These are phyloP conservation scores for Ochotona princeps DNA, from an alignment of 2,113 vertebrate genomes.

Conservation along the genomic window DNA sequence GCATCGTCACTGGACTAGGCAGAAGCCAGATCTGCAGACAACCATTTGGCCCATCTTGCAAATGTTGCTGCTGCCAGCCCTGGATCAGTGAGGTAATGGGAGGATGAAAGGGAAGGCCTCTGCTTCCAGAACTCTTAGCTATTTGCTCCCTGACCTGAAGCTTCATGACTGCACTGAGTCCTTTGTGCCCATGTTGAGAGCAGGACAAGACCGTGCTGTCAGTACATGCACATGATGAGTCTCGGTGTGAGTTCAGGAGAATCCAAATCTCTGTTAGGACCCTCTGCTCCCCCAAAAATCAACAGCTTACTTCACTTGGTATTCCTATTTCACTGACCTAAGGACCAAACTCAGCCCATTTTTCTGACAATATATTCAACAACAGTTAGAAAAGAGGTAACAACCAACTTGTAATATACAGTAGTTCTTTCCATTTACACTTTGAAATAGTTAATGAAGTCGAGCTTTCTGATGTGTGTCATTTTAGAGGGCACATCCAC, in stretches of 20 bases:
- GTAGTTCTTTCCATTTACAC: slow-evolving; percentile 86
- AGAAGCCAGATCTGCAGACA: slow-evolving; percentile 22
- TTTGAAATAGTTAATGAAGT: slow-evolving; percentile 82
- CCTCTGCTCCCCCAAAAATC: slow-evolving; percentile 79
- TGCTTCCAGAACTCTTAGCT: slow-evolving; percentile 16
- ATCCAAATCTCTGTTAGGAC: slow-evolving; percentile 82
- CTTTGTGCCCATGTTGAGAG: slow-evolving; percentile 49
- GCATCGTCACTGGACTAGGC: neutral
- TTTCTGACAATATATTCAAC: slow-evolving; percentile 82
- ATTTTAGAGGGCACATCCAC: slow-evolving; percentile 77
- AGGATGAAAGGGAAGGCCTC: neutral
- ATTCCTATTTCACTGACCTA: slow-evolving; percentile 75
- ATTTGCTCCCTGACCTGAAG: neutral
- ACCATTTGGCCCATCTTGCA: neutral
- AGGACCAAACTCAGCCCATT: slow-evolving; percentile 82
- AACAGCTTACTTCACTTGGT: slow-evolving; percentile 70
- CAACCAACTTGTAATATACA: slow-evolving; percentile 86
- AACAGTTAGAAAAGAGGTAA: slow-evolving; percentile 85
- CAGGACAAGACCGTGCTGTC: slow-evolving; percentile 68
- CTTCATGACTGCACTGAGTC: slow-evolving; percentile 17
- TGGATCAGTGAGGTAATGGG: slow-evolving; percentile 73
- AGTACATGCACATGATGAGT: slow-evolving; percentile 69
- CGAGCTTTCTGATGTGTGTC: slow-evolving; percentile 77
- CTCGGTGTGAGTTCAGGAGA: slow-evolving; percentile 82
- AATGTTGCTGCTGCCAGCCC: neutral